These are phyloP conservation scores for Sarcophaga subvicina DNA, from an alignment of 2,888 invertebrate species.

Conservation along the genomic window DNA sequence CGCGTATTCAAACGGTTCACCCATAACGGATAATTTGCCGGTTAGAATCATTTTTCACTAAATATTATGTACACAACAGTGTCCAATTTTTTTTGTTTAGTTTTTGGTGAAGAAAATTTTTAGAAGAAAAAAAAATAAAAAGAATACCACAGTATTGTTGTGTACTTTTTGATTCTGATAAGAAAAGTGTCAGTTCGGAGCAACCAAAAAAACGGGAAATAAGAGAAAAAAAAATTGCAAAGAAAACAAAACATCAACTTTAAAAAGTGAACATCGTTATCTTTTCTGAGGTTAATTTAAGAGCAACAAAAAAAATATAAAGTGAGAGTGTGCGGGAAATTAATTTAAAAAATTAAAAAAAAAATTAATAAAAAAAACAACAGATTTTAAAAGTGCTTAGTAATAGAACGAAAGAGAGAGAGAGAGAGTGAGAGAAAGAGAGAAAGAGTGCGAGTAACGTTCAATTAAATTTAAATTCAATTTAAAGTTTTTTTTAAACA, in stretches of 20 bases:
- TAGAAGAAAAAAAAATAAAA: slow-evolving; percentile 7
- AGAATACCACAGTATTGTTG: slow-evolving; percentile 1
- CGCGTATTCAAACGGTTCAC: slow-evolving; percentile 74
- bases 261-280: neutral
- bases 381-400: no score
- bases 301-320: slow-evolving; percentile 1
- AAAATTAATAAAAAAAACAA: neutral
- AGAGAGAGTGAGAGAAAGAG: no score
- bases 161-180: slow-evolving; percentile 35
- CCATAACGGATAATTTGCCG: slow-evolving; percentile 58
- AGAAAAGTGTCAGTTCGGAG: slow-evolving; percentile 39
- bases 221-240: slow-evolving; percentile 1
- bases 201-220: neutral
- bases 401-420: no score
- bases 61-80: neutral
- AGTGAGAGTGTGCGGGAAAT: slow-evolving; percentile 24
- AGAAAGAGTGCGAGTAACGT: no score
- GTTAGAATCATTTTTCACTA: slow-evolving; percentile 17
- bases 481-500: no score
- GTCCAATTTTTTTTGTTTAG: slow-evolving; percentile 29
- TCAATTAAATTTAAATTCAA: no score
- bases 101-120: slow-evolving; percentile 34
- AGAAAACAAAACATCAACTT: slow-evolving; percentile 35
- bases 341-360: neutral
- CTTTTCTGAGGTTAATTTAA: no score